Conservation (phyloP, 2,888 invertebrate genomes). For the Anthoptus insignis region DNA sequence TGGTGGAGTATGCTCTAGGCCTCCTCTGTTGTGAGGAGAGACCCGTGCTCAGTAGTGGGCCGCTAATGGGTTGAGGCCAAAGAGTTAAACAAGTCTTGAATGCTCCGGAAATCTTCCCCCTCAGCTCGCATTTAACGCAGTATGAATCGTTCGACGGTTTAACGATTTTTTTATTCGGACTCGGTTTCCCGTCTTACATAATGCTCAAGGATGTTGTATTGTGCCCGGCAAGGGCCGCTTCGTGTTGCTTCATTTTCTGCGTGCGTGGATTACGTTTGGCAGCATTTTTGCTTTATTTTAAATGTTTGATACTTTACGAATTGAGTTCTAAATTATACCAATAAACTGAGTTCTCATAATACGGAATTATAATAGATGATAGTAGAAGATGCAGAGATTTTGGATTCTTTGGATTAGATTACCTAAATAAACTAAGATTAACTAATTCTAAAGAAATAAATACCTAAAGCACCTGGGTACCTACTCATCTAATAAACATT, state of each 20-base stretch:
- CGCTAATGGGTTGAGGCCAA: too few species aligned
- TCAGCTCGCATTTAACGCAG: constrained; percentile 24
- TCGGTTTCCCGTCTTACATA: constrained; percentile 32
- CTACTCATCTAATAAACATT: too few species aligned
- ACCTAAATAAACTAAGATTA: too few species aligned
- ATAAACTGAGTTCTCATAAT: too few species aligned
- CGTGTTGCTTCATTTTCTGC: constrained; percentile 9
- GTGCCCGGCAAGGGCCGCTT: constrained; percentile 12
- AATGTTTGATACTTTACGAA: neutral
- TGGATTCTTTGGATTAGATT: too few species aligned
- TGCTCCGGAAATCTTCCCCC: constrained; percentile 58
- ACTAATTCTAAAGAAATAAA: too few species aligned
- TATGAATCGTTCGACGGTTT: constrained; percentile 46
- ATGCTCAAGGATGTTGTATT: constrained; percentile 33
- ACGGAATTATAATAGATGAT: too few species aligned
- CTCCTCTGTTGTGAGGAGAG: too few species aligned
- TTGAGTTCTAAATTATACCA: neutral
- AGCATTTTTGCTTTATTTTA: neutral
- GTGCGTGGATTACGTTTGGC: neutral
- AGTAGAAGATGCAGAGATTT: too few species aligned
- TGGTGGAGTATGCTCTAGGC: too few species aligned
- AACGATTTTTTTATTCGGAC: constrained; percentile 51
- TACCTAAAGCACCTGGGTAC: too few species aligned
- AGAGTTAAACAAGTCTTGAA: constrained; percentile 62
- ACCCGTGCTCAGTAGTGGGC: too few species aligned